Evolutionary conservation across 2,888 invertebrate genomes (phyloP).

Genomic region (Hemistola chrysoprasaria): DNA sequence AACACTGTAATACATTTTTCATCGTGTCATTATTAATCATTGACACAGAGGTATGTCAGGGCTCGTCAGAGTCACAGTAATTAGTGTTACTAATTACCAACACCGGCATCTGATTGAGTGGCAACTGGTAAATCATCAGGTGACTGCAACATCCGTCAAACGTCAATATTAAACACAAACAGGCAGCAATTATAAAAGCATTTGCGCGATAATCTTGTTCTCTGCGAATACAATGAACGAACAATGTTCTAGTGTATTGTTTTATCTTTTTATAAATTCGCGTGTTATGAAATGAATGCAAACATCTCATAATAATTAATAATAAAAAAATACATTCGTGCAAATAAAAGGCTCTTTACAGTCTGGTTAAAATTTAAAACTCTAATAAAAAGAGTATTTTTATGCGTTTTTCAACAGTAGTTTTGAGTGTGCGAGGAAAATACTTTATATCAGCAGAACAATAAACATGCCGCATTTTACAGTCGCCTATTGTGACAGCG

Average conservation of each 20-base stretch:
- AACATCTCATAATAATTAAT: too few species aligned
- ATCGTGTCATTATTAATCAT: conserved; percentile 30
- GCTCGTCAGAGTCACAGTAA: conserved; percentile 21
- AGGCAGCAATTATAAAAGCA: conserved; percentile 20
- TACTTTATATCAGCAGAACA: conserved; percentile 17
- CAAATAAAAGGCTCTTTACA: too few species aligned
- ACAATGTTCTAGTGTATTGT: not conserved
- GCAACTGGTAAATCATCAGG: conserved; percentile 3
- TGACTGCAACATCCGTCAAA: conserved; percentile 28
- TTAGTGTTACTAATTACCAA: conserved; percentile 32
- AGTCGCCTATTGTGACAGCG: conserved; percentile 24
- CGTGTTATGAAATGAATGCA: too few species aligned
- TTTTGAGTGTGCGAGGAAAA: conserved; percentile 10
- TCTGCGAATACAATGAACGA: conserved; percentile 7
- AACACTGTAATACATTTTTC: conserved; percentile 21
- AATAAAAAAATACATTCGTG: too few species aligned
- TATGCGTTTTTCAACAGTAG: conserved; percentile 18
- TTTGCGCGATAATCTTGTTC: conserved; percentile 11
- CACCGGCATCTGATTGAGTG: conserved; percentile 25
- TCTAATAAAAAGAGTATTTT: conserved; percentile 13
- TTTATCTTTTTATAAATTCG: not conserved
- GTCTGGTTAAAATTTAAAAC: not conserved
- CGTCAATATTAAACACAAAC: conserved; percentile 21
- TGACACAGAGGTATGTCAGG: conserved; percentile 19
- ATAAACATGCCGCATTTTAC: conserved; percentile 19